Evolutionary conservation across 2,888 invertebrate genomes (phyloP), one percentile per base, ranked within the genome.

Genomic region (Drosophila greeni): DNA sequence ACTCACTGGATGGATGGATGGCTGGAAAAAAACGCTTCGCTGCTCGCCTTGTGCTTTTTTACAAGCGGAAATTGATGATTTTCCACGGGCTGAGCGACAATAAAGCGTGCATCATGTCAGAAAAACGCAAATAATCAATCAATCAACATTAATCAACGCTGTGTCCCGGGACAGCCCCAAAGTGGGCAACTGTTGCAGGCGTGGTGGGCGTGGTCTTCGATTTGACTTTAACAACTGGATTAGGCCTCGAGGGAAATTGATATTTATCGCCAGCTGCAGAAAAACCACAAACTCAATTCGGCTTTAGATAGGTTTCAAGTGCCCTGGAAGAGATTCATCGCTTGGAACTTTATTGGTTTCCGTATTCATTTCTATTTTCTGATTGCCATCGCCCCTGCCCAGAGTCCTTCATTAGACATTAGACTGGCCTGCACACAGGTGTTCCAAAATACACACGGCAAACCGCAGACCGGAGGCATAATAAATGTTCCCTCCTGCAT

Each of bases 41-140:
- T 67, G 76, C 72, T 75, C 75, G 74, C 80, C 73, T 60, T 80
- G 80, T 77, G 74, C 74, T 76, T 76, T 81, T 77, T 79, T 74
- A 82, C 81, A 73, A 84, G 81, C 82, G 82, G 83, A 82, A 82
- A 82, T 84, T 84, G 78, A 84, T 80, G 85, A 78, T 82, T 84
- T 82, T 78, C 72, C 78, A 73, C 68, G 74, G 57, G 73, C 72
- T 72, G 74, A 67, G 74, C 76, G 76, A 82, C 82, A 82, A 82
- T 81, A 82, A 80, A 80, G 78, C 80, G 74, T 73, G 77, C 80
- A 77, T 72, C 76, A 74, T 75, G 85, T 82, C 85, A 81, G 72
- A 79, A 79, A 72, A 84, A 79, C 83, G 84, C 77, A 82, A 85
- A 84, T 81, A 84, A 84, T 84, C 84, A 79, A 85, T 85, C 85